These are phyloP conservation scores for Philhelius pedissequus DNA, from an alignment of 2,888 invertebrate genomes.

Conservation along the genomic window DNA sequence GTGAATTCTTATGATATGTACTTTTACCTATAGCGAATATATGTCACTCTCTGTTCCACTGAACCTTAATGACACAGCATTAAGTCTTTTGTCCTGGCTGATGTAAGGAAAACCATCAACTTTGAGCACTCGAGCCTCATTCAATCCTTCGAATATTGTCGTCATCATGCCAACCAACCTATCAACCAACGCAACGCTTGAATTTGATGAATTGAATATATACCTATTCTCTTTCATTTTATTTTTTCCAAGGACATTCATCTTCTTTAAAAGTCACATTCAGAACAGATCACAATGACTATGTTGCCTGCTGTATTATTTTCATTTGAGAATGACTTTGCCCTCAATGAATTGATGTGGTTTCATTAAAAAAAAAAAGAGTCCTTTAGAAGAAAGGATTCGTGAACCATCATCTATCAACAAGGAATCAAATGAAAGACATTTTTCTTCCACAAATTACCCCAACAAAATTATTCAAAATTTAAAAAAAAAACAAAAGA, in stretches of 20 bases:
- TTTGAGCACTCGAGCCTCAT: constrained; percentile 5
- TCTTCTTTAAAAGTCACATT: constrained; percentile 11
- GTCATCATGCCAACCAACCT: not conserved
- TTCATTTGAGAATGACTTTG: not conserved
- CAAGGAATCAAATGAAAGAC: not conserved
- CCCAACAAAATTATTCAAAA: not conserved
- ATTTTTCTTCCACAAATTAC: not conserved
- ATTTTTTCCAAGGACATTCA: constrained; percentile 47
- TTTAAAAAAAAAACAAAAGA: not conserved
- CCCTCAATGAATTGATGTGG: not conserved
- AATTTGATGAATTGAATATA: constrained; percentile 50
- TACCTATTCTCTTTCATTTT: constrained; percentile 46
- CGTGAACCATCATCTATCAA: not conserved
- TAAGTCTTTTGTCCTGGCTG: constrained; percentile 46
- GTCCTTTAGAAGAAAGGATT: not conserved
- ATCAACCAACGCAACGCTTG: not conserved
- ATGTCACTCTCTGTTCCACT: constrained; percentile 37
- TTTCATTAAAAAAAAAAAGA: not conserved
- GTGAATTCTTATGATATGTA: not conserved
- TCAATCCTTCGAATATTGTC: not conserved
- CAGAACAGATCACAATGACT: constrained; percentile 33
- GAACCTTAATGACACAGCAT: constrained; percentile 62
- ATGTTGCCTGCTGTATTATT: not conserved
- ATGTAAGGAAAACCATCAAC: constrained; percentile 36
- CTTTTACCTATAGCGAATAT: not conserved